Conservation (phyloP, 2,113 vertebrate species). For the Axis porcinus region DNA sequence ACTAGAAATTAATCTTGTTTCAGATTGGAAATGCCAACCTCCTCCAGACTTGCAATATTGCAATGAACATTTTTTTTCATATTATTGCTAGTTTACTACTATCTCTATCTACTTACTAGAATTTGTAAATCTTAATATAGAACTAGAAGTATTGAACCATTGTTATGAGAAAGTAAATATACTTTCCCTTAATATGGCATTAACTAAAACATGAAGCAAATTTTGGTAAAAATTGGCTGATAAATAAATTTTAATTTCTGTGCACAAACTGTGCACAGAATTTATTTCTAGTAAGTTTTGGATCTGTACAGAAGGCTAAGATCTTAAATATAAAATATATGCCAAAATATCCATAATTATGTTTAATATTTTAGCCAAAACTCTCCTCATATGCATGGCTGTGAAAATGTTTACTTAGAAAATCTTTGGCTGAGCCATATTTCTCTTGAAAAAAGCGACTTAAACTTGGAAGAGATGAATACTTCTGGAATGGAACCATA, state of each 20-base stretch:
- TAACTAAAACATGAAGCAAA: not conserved
- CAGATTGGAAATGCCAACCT: not conserved
- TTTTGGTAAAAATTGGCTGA: not conserved
- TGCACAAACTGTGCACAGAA: not conserved
- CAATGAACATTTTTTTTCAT: not conserved
- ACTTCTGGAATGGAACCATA: not conserved
- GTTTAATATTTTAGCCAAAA: not conserved
- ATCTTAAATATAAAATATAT: not conserved
- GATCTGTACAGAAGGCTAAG: not conserved
- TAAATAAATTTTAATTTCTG: not conserved
- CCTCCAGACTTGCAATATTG: not conserved
- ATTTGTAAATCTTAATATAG: not conserved
- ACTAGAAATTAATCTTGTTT: not conserved
- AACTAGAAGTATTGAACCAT: not conserved
- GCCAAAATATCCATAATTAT: not conserved
- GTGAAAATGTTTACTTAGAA: not conserved
- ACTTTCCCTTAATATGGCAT: not conserved
- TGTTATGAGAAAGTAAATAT: not conserved
- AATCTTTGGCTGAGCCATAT: not conserved
- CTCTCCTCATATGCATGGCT: not conserved
- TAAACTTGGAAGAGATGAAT: not conserved
- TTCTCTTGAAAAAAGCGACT: not conserved
- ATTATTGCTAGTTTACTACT: not conserved
- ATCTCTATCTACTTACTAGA: not conserved
- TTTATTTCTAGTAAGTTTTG: not conserved